Evolutionary conservation across 2,113 vertebrate genomes (phyloP), one percentile per base, ranked within the genome.

Genomic region (Leuciscus idus): DNA sequence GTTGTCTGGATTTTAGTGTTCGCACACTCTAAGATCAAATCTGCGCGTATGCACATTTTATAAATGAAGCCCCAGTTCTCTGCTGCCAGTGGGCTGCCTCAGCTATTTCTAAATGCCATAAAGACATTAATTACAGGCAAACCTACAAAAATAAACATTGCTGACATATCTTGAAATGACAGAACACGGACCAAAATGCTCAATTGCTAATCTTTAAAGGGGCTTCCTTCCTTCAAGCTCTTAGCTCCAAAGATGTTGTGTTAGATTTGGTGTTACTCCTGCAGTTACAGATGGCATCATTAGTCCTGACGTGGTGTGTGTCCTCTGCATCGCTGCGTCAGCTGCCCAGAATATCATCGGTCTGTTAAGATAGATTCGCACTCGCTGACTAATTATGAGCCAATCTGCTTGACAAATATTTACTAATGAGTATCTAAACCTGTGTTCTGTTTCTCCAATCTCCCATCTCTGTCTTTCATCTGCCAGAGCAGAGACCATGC

Each of bases 201-300:
- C 39, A 62, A 26, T 28, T 81, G n/a, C 78, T 59, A 36, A 59
- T 79, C 28, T 57, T 78, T 59, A 78, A 39, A 30, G 1, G 17
- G 17, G 26, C 61, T 70, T 52, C n/a, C 79, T 50, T 81, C 23
- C 57, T 15, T 61, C 55, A 43, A 43, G 57, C 33, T n/a, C 23
- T 64, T 30, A 33, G 39, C 43, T 13, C 62, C 39, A 82, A 50
- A 82, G 1, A 33, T 70, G 28, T 66, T 68, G 28, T 66, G 39
- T 30, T 87, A 84, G 36, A 81, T 87, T 64, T 43, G 10, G 78
- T 85, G 85, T 86, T 82, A 86, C 88, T 89, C 88, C 86, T 77
- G 87, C 73, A 74, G 84, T 66, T 87, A 68, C 88, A 89, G 88
- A 89, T 89, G 88, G 88, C 86, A 85, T 59, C 88, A 80, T 50